Evolutionary conservation across 1,140 invertebrate species (phyloP), one percentile per base, ranked within the genome.

Genomic region (Tetraneura akinire): DNA sequence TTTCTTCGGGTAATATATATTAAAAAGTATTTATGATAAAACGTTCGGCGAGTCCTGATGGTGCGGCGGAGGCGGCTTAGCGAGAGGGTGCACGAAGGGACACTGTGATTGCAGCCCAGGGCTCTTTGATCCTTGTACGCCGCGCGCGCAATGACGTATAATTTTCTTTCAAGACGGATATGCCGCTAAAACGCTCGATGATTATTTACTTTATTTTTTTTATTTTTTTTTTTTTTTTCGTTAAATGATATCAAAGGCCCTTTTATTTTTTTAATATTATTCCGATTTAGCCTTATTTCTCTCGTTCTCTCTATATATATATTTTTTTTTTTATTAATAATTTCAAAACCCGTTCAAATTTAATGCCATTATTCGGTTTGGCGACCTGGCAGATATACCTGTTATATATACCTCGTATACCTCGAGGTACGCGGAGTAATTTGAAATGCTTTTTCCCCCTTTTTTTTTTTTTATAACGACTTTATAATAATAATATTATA

Each of bases 121-220:
- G 18, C 37, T 68, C 64, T 68, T 68, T 68, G 64, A 45, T 68
- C 64, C 42, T 37, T 6, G 21, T 45, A 45, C 42, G 11, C 13
- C 37, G 64, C n/a, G 37, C 37, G 64, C n/a, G 37, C 14, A 42
- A 68, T 45, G 64, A 21, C 37, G 64, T 45, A 68, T 4, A 68
- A 45, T 68, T 23, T 23, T 68, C 37, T 4, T 68, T 45, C n/a
- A 23, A 68, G n/a, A 68, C 13, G n/a, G 37, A 68, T n/a, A n/a
- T 13, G 64, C 64, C 21, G 11, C 64, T 18, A 9, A 66, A 66
- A 42, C 64, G 37, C 6, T 68, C 4, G 37, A 23, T 68, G 64
- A 68, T 68, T 68, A 68, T 68, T 62, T 62, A 37, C 60, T 18
- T 62, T 68, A 66, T 37, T 66, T 66, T 16, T 42, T n/a, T n/a